These are phyloP conservation scores for Athene cunicularia DNA, from an alignment of 2,113 vertebrate species.

Conservation along the genomic window DNA sequence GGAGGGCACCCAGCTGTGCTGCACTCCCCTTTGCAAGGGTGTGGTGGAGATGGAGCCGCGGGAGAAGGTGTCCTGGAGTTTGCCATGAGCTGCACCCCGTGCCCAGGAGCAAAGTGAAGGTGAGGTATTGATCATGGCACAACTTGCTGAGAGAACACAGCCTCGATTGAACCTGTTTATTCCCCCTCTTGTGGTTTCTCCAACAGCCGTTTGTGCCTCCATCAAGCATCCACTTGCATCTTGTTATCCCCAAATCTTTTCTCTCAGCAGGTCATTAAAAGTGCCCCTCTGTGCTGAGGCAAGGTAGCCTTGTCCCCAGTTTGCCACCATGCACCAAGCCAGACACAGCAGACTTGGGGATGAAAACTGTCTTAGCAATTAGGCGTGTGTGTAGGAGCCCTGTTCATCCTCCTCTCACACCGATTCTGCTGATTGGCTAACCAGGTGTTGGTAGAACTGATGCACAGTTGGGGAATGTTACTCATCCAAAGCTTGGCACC, in stretches of 20 bases:
- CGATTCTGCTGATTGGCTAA: background rate
- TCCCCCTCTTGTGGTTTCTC: background rate
- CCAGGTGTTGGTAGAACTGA: background rate
- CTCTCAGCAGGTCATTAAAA: no score
- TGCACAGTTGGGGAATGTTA: background rate
- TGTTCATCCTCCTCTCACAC: background rate
- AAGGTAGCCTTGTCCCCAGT: background rate
- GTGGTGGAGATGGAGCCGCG: accelerated
- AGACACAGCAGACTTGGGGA: background rate
- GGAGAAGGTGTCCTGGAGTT: background rate
- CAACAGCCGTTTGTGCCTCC: background rate
- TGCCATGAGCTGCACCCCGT: accelerated
- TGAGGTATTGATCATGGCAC: background rate
- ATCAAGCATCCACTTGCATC: background rate
- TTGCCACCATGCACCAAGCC: accelerated
- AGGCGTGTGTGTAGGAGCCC: background rate
- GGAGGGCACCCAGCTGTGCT: background rate
- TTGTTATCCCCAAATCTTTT: background rate
- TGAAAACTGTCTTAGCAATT: background rate
- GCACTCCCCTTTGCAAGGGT: background rate
- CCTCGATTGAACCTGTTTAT: background rate
- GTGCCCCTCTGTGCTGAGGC: background rate
- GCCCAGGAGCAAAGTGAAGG: background rate
- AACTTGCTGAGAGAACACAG: background rate
- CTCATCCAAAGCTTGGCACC: background rate